Evolutionary conservation across 2,888 invertebrate species (phyloP).

Genomic region (Antheraea assamensis): DNA sequence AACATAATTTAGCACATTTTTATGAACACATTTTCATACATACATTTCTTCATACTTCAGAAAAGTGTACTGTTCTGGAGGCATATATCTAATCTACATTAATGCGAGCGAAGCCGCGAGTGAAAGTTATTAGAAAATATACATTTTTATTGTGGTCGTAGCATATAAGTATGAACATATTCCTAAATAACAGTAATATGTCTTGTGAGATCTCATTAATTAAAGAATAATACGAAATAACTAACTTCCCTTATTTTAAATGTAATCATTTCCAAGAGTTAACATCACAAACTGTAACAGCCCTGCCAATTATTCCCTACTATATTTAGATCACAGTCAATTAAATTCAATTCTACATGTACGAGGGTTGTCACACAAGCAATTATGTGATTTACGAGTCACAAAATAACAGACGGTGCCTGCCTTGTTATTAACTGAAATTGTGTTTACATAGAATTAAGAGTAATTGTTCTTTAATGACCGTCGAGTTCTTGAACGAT

Average conservation of each 20-base stretch:
- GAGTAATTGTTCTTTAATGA: constrained; percentile 62
- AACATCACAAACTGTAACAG: constrained; percentile 15
- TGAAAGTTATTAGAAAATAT: too few relatives aligned
- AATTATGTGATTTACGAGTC: constrained; percentile 71
- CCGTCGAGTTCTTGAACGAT: constrained; percentile 42
- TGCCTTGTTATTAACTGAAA: constrained; percentile 50
- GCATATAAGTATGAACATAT: background rate
- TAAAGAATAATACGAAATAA: background rate
- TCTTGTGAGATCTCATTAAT: background rate
- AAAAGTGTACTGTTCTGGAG: too few relatives aligned
- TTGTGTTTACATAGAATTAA: constrained; percentile 63
- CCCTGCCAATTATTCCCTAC: constrained; percentile 33
- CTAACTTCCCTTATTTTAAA: background rate
- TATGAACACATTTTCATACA: too few relatives aligned
- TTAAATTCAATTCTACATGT: constrained; percentile 72
- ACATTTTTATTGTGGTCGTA: too few relatives aligned
- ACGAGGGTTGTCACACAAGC: constrained; percentile 66
- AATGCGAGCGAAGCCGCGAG: too few relatives aligned
- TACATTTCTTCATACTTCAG: too few relatives aligned
- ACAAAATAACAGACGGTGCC: constrained; percentile 37
- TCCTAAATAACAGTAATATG: background rate
- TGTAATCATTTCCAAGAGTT: background rate
- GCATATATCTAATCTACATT: too few relatives aligned
- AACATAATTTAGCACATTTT: too few relatives aligned
- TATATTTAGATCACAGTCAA: constrained; percentile 72